Conservation (phyloP, 2,797 vertebrate species). For the Onychomys arenicola region DNA sequence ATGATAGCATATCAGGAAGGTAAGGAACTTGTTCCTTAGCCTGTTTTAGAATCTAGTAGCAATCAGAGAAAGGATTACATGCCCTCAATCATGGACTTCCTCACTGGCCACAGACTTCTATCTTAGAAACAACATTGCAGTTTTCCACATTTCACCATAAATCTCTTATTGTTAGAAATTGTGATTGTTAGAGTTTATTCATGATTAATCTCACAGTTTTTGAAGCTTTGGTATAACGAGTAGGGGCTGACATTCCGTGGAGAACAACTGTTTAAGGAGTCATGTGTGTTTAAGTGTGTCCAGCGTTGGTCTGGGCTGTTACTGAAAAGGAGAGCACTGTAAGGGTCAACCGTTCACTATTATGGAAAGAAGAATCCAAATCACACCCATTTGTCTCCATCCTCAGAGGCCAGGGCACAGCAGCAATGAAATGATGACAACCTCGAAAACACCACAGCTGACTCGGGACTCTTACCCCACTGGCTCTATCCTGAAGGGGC, state of each 20-base stretch:
- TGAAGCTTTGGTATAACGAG: neutral
- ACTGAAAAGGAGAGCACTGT: neutral
- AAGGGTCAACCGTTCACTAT: neutral
- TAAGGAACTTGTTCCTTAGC: neutral
- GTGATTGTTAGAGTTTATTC: neutral
- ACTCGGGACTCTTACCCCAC: neutral
- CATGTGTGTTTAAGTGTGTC: neutral
- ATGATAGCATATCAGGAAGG: neutral
- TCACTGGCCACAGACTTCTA: neutral
- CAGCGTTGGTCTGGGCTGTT: neutral
- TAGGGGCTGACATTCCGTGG: neutral
- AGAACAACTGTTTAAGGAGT: neutral
- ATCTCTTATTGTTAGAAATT: neutral
- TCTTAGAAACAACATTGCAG: neutral
- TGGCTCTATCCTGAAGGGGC: neutral
- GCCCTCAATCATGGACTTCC: neutral
- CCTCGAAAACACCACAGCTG: neutral
- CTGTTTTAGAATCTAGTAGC: neutral
- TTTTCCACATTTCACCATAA: neutral
- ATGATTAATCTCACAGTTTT: neutral
- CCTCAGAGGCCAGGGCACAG: neutral
- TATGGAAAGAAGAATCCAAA: neutral
- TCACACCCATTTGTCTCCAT: accelerated
- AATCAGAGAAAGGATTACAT: neutral
- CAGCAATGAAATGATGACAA: neutral